Base-by-base conservation (phyloP, 2,113 vertebrate genomes). In the Spea multiplicata region DNA sequence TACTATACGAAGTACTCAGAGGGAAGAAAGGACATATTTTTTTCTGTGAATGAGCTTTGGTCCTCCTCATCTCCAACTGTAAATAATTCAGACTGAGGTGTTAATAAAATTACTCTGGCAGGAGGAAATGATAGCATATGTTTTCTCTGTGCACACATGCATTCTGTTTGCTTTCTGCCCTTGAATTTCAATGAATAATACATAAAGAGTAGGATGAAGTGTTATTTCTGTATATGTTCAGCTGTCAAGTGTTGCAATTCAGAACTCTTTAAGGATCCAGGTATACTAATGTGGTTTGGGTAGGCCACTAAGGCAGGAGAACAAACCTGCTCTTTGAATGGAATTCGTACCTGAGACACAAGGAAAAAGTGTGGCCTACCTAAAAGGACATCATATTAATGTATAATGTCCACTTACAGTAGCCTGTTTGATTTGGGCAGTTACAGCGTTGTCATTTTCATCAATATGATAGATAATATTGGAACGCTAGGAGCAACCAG, bases 121-220 rank as follows among this genome's bases (percentile, higher is more conserved):
- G 70, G 17, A 73, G 70, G 62, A 73, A 79, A 52, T 59, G 17
- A 66, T 79, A 73, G 77, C 62, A 44, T 78, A 68, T 78, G 68
- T 78, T 78, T 78, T 71, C 53, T 68, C 49, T 71, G 76, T 68
- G 66, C 75, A 71, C 75, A 77, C 68, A 61, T 70, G 68, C 75
- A 78, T 71, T 77, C 55, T 71, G 68, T 71, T 71, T 71, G 77
- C 70, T 66, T 73, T 73, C 69, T 73, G 77, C 77, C 62, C 69
- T 73, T 79, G 77, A 73, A 71, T 79, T 66, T 66, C 65, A 66
- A 79, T 79, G 62, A 79, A 79, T 79, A 79, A 79, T 72, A 66
- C 62, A 73, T 79, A 66, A 44, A 70, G 75, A 69, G 50, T 66
- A 55, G 62, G 70, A 66, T 79, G 71, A 67, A 79, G 77, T 79